phyloP scores from a whole-genome alignment of 2,113 vertebrate genomes.

The Amblyornis subalaris region DNA sequence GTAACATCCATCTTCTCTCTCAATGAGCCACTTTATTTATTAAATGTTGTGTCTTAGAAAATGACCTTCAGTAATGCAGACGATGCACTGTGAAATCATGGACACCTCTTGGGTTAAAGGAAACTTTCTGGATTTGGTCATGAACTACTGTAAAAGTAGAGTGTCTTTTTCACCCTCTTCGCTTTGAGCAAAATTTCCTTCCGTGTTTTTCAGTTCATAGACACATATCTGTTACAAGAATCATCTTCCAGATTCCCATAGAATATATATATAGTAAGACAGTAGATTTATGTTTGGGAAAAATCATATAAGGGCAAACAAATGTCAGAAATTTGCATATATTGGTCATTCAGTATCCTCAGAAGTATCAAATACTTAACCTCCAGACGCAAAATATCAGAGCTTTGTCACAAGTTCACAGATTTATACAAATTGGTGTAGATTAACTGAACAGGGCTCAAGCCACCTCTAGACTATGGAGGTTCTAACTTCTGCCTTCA shows the following conservation, averaged over 20 bases:
- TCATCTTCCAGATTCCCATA: background rate
- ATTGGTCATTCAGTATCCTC: background rate
- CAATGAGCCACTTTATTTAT: background rate
- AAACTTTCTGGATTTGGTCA: background rate
- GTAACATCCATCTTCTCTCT: background rate
- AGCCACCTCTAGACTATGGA: background rate
- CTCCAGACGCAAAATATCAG: background rate
- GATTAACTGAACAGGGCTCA: background rate
- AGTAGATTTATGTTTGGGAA: background rate
- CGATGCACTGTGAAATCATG: background rate
- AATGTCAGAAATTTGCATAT: background rate
- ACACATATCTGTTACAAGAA: background rate
- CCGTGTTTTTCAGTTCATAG: background rate
- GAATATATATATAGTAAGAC: background rate
- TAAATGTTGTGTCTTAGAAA: background rate
- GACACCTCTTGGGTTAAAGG: background rate
- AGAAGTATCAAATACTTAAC: background rate
- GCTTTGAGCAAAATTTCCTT: background rate
- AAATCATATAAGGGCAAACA: background rate
- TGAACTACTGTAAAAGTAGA: background rate
- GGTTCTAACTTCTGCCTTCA: background rate
- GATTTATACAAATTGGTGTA: background rate
- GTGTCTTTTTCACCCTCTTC: background rate
- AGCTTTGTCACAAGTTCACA: background rate
- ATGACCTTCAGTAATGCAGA: background rate